Evolutionary conservation across 1,140 invertebrate species (phyloP).

Genomic region (Trichonephila inaurata): DNA sequence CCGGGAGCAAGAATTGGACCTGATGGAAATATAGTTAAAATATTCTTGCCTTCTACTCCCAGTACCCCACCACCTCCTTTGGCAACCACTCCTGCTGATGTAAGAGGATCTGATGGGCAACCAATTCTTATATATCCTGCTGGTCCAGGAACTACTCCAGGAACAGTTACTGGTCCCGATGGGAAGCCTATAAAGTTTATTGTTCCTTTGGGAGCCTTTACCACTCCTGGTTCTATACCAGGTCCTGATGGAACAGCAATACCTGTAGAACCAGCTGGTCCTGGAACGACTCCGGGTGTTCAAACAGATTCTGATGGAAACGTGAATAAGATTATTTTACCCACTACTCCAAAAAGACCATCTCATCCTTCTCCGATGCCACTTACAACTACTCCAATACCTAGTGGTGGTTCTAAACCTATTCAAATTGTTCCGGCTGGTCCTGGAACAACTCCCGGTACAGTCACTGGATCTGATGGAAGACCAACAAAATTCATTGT

Average conservation of each 20-base stretch:
- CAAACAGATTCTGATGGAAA: constrained; percentile 52
- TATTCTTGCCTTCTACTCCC: neutral
- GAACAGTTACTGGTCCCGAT: constrained; percentile 3
- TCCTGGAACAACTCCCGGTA: constrained; percentile 31
- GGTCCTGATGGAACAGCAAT: constrained; percentile 42
- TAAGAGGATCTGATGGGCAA: neutral
- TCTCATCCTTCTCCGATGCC: neutral
- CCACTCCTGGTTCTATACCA: constrained; percentile 33
- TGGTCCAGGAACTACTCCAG: constrained; percentile 37
- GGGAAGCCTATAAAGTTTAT: neutral
- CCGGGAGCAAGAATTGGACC: constrained; percentile 33
- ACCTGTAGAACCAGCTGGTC: constrained; percentile 25
- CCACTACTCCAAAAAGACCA: neutral
- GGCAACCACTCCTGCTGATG: neutral
- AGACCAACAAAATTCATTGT: neutral
- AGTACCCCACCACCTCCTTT: neutral
- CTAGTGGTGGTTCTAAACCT: neutral
- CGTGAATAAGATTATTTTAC: constrained; percentile 9
- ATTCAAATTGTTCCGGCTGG: constrained; percentile 23
- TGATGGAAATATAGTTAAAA: neutral
- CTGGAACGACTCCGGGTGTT: constrained; percentile 37
- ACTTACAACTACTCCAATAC: neutral
- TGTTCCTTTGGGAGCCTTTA: neutral
- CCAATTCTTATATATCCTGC: constrained; percentile 17
- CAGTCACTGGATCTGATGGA: constrained; percentile 22